Evolutionary conservation across 2,888 invertebrate genomes (phyloP), one percentile per base, ranked within the genome.

Genomic region (Anagyrus pseudococci): DNA sequence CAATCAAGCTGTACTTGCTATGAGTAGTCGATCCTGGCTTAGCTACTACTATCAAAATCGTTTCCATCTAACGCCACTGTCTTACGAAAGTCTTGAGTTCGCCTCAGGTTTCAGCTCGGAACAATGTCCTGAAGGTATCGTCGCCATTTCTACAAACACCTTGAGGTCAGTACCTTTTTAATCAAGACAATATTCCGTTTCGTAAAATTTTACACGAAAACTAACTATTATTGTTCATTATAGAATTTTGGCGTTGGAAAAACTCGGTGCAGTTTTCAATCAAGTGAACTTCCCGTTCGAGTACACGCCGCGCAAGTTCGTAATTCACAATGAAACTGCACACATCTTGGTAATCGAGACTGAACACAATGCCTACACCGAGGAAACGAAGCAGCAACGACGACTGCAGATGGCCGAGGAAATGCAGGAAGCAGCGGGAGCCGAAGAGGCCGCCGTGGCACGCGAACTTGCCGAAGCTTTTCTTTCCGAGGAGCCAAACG

Each of bases 71-170:
- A 98, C 98, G 0, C 98, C 98, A 0, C 82, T 98, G 0, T 97
- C 97, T 0, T 99, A 99, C 77, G 98, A 98, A 81, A 92, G 95
- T 60, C 83, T 99, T 61, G 99, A 99, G 79, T 98, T 95, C 82
- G 98, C 99, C 0, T 96, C 98, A 1, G 98, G 98, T 2, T 99
- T 99, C 81, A 89, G 89, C 78, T 92, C 92, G 70, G 98, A 99
- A 82, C 99, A 99, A 82, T 99, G 99, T 84, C 96, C 97, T 0
- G 99, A 99, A 82, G 99, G 99, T 70, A 96, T 99, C 71, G 99
- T 99, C 0, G 99, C 99, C 0, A 99, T 99, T 79, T 96, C 98
- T 0, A 94, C 96, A 1, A 99, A 99, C 77, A 98, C 98, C 0
- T 84, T 99, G 55, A 86, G 66, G 66, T 66, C 13, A 54, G 25